These are phyloP conservation scores for Rhaphigaster nebulosa DNA, from an alignment of 2,888 invertebrate species.

Conservation along the genomic window DNA sequence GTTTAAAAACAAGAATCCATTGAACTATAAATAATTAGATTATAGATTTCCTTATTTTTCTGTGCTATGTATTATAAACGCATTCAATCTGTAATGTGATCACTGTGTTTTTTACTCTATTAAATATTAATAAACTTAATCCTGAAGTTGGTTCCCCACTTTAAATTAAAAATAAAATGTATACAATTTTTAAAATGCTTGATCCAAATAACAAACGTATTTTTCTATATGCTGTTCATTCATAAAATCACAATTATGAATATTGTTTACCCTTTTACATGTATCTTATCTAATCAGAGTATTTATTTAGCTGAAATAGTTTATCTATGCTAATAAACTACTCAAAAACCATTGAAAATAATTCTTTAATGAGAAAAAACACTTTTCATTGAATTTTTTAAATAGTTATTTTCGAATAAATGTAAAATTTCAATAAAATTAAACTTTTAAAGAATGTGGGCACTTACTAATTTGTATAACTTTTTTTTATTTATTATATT, in stretches of 20 bases:
- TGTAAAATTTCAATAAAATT: too few species aligned
- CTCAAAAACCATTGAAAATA: not conserved
- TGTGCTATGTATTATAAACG: not conserved
- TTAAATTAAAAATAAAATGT: not conserved
- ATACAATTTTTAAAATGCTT: not conserved
- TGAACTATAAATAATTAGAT: not conserved
- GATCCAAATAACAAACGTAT: not conserved
- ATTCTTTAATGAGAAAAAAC: not conserved
- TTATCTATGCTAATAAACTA: not conserved
- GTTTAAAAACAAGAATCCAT: not conserved
- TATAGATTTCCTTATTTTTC: not conserved
- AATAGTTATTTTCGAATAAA: too few species aligned
- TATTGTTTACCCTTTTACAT: not conserved
- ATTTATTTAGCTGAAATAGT: not conserved
- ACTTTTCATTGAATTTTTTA: too few species aligned
- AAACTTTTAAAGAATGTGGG: too few species aligned
- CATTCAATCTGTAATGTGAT: not conserved
- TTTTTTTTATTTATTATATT: too few species aligned
- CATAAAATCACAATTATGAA: not conserved
- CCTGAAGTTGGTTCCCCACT: not conserved
- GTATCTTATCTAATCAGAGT: not conserved
- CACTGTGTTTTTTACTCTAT: not conserved
- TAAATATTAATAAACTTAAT: slow-evolving; percentile 9
- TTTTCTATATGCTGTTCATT: not conserved
- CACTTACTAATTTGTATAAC: not conserved